Evolutionary conservation across 2,113 vertebrate species (phyloP), one percentile per base, ranked within the genome.

Genomic region (Onychorhynchus coronatus): DNA sequence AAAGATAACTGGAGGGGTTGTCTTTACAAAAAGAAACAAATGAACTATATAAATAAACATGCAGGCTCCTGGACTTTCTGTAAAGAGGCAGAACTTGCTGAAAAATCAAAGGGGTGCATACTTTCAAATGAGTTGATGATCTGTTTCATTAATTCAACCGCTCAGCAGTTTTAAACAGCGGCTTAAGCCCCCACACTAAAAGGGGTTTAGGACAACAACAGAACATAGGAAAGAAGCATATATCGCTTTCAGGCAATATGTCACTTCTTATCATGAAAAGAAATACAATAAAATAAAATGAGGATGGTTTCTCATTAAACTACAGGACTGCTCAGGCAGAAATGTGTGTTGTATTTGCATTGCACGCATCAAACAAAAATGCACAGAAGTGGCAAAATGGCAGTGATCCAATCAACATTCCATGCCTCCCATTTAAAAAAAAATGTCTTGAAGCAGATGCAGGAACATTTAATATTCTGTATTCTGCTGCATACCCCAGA

Each of bases 181-280:
- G 55, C 30, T 93, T 94, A 96, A 96, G 83, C 88, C 47, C 25
- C 8, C 8, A 27, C 35, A 47, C 39, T 77, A 71, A 71, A 21
- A 86, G 14, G 55, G 85, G 24, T 86, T 90, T 93, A 94, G 73
- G 56, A 59, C 35, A 88, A 73, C 88, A 88, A 47, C 23, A 88
- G 72, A 87, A 82, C 55, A 59, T 4, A 59, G 27, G 12, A 37
- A 56, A 88, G n/a, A 62, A 85, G 47, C 31, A 42, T 58, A 1
- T 37, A 80, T 53, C 49, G 41, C 5, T 1, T 50, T 46, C 27
- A 63, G 56, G 35, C 50, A 41, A 1, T 8, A 23, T 20, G 8
- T 16, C 7, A 3, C 33, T 91, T 93, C 24, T 91, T 71, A 47
- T 7, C 7, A 66, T 12, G 12, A 41, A 85, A 73, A 86, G 4